Conservation (phyloP, 2,113 vertebrate species). For the Sander lucioperca region DNA sequence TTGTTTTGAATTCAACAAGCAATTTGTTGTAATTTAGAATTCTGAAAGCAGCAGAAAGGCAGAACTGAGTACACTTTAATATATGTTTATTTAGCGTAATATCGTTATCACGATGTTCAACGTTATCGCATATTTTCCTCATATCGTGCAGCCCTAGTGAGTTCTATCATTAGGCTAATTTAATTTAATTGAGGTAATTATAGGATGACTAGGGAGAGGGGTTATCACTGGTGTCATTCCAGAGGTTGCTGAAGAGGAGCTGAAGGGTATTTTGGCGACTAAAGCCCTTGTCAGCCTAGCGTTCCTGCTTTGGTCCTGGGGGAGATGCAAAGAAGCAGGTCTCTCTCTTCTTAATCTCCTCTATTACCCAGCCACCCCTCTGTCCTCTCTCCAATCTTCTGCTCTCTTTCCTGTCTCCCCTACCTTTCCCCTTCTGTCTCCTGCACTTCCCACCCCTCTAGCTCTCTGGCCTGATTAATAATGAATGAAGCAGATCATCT, state of each 20-base stretch:
- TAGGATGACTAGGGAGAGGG: conserved; percentile 56
- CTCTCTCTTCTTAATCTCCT: conserved; percentile 58
- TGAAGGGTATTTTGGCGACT: conserved; percentile 59
- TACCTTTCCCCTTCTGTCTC: conserved; percentile 66
- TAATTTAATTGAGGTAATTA: conserved; percentile 65
- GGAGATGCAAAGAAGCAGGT: conserved; percentile 37
- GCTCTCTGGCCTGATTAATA: conserved; percentile 81
- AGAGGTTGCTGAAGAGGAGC: conserved; percentile 48
- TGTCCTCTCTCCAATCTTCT: conserved; percentile 67
- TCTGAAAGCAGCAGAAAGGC: too few species aligned
- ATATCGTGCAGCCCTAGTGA: too few species aligned
- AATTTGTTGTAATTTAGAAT: too few species aligned
- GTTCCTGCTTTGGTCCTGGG: conserved; percentile 23
- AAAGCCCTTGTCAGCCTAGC: conserved; percentile 34
- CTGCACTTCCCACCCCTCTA: conserved; percentile 64
- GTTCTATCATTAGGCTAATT: conserved; percentile 61
- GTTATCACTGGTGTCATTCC: conserved; percentile 58
- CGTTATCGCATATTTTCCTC: too few species aligned
- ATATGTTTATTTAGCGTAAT: too few species aligned
- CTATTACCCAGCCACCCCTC: conserved; percentile 56
- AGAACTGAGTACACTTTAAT: too few species aligned
- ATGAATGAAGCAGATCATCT: conserved; percentile 84
- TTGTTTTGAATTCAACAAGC: too few species aligned
- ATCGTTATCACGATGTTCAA: too few species aligned
- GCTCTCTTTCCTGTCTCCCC: conserved; percentile 55